Evolutionary conservation across 2,113 vertebrate genomes (phyloP).

Genomic region (Tursiops truncatus): DNA sequence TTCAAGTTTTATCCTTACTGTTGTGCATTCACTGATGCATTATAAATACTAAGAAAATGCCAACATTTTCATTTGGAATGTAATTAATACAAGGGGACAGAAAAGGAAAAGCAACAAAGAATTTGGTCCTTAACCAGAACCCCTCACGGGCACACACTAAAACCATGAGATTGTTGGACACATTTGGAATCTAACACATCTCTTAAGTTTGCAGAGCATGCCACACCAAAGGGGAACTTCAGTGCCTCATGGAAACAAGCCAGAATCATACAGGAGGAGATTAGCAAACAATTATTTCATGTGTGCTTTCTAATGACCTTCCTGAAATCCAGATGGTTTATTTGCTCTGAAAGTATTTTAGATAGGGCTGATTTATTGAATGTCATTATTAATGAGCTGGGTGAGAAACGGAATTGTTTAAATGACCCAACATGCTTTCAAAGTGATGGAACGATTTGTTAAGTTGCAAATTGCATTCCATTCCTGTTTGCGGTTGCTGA

Average conservation of each 20-base stretch:
- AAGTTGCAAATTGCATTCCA: background rate
- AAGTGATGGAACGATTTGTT: background rate
- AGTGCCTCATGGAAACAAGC: constrained; percentile 27
- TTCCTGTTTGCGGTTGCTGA: background rate
- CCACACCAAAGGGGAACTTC: background rate
- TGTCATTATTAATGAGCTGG: constrained; percentile 77
- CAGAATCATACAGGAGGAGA: constrained; percentile 67
- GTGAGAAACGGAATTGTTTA: constrained; percentile 70
- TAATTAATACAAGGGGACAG: constrained; percentile 22
- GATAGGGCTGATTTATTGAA: constrained; percentile 64
- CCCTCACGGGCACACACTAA: constrained; percentile 11
- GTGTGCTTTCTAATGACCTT: constrained; percentile 36
- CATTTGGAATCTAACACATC: background rate
- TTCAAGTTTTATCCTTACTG: background rate
- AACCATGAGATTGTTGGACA: constrained; percentile 20
- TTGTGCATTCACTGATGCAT: background rate
- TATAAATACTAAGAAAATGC: background rate
- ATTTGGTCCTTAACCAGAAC: constrained; percentile 29
- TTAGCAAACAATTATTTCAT: constrained; percentile 67
- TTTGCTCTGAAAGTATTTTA: constrained; percentile 54
- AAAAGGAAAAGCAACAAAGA: constrained; percentile 19
- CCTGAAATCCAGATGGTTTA: constrained; percentile 76
- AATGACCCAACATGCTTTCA: constrained; percentile 67
- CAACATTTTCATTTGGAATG: constrained; percentile 8
- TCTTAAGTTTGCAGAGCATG: background rate